Base-by-base conservation (phyloP, 2,113 vertebrate species). In the Oncorhynchus keta region DNA sequence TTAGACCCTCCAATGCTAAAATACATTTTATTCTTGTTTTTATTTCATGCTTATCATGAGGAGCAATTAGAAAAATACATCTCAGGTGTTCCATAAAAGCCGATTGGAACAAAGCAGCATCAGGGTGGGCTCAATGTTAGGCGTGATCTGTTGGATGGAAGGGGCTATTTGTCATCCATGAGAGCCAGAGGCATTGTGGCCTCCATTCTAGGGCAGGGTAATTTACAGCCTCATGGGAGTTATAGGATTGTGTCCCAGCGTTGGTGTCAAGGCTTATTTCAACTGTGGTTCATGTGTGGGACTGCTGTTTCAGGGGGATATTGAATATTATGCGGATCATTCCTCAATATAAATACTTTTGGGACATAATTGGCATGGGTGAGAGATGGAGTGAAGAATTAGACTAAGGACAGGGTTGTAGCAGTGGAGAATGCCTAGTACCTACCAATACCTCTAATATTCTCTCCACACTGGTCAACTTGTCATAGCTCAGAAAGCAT, bases 211-310 rank as follows among this genome's bases (percentile, higher is more conserved):
- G 59, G 82, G 78, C 11, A 68, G 74, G 85, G 83, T 89, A 80
- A 87, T 83, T 84, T 76, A 80, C 74, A 82, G 80, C 85, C 79
- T 76, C n/a, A 0, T 71, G 86, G 86, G 82, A 84, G 85, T 84
- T 88, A 82, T 79, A 73, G 73, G 78, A 77, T 70, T 30, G 69
- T 73, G 82, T 76, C 83, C 64, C 80, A 72, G 79, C 35, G 83
- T 79, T 32, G 69, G 82, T 86, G 88, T 84, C 83, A 89, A 85
- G 86, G 86, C 84, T 90, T 86, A 87, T 82, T 85, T 87, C 76
- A 72, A 75, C 74, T 81, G 76, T 14, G 69, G 77, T 78, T 81
- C 73, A 67, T 78, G 78, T 51, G 72, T 79, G 51, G 71, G 76
- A 64, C 69, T 70, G 73, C 73, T 77, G 65, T 72, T 77, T 75